Conservation (phyloP, 2,113 vertebrate species). For the Microtus montanus region DNA sequence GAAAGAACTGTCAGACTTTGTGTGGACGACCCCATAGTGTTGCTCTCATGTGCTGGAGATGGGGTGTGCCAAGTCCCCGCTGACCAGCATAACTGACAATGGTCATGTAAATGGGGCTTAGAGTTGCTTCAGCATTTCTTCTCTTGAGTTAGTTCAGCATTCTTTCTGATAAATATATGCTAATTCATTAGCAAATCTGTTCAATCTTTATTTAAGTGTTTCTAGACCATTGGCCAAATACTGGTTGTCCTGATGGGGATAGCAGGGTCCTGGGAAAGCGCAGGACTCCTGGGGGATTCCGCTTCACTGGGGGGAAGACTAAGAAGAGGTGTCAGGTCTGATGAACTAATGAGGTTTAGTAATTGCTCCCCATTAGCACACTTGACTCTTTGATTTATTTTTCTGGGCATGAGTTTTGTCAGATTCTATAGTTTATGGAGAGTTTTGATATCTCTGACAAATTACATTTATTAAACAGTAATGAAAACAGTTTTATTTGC, state of each 20-base stretch:
- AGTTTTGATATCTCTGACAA: neutral
- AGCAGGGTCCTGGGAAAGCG: neutral
- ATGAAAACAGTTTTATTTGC: slow-evolving; percentile 2
- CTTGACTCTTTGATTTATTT: neutral
- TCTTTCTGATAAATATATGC: neutral
- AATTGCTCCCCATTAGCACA: neutral
- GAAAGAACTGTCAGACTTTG: neutral
- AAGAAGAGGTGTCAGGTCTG: neutral
- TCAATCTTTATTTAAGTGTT: neutral
- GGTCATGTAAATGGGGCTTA: neutral
- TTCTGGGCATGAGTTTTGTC: neutral
- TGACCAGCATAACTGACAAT: neutral
- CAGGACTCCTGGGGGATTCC: neutral
- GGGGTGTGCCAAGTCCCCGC: neutral
- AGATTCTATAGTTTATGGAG: neutral
- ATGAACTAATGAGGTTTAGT: too few species aligned
- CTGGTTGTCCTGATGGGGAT: neutral
- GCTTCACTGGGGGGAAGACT: neutral
- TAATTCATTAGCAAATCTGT: neutral
- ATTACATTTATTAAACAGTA: neutral
- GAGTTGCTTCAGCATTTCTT: neutral
- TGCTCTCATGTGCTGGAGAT: neutral
- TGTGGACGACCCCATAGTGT: neutral
- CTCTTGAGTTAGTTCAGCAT: neutral
- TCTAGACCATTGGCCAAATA: neutral